Percentiles rank a stretch among this genome's conserved stretches.
Evolutionary conservation across 2,797 vertebrate species (phyloP).

Genomic region (Mormyrops boulengeri): DNA sequence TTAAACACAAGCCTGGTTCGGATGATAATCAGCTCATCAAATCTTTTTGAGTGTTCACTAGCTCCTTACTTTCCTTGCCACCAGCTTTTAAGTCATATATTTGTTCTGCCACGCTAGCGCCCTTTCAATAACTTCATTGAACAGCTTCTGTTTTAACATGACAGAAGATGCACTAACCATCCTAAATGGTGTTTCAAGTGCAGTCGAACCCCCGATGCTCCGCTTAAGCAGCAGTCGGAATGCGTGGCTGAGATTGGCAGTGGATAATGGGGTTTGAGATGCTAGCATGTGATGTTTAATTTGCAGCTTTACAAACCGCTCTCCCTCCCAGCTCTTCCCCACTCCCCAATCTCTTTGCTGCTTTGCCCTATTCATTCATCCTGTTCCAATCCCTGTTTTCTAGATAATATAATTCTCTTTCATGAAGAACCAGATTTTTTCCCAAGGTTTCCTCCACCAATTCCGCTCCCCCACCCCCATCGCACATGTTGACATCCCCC

Average conservation of each 20-base stretch:
- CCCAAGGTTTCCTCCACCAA: neutral
- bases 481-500: neutral
- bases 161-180: neutral
- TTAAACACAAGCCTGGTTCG: neutral
- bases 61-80: neutral
- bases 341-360: neutral
- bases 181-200: slow-evolving; percentile 5
- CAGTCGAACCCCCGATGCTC: neutral
- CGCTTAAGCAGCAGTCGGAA: slow-evolving; percentile 8
- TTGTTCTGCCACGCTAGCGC: neutral
- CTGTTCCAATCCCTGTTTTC: neutral
- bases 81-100: neutral
- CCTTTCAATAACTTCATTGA: slow-evolving; percentile 3
- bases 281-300: neutral
- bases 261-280: neutral
- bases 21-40: neutral
- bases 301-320: neutral
- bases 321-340: neutral
- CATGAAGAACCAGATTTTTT: neutral
- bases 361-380: neutral
- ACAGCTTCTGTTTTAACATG: neutral
- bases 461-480: neutral
- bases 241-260: neutral
- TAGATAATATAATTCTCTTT: neutral
- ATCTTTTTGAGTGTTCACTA: slow-evolving; percentile 7